phyloP scores from a whole-genome alignment of 2,888 invertebrate genomes.

The Zaprionus obscuricornis region DNA sequence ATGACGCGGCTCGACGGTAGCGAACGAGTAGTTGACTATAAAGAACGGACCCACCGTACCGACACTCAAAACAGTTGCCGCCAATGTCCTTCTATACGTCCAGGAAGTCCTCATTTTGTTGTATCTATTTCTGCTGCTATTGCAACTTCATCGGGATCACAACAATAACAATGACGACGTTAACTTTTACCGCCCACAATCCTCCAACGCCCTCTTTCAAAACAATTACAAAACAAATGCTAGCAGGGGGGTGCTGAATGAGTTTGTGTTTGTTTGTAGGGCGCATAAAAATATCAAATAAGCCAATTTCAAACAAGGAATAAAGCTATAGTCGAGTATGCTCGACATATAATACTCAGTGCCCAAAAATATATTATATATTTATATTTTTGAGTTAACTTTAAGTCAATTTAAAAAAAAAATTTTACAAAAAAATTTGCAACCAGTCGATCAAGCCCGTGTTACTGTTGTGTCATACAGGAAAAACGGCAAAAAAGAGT shows the following conservation, averaged over 20 bases:
- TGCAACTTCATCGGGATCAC: slow-evolving; percentile 32
- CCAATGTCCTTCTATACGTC: slow-evolving; percentile 66
- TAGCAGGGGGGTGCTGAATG: slow-evolving; percentile 20
- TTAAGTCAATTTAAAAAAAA: no score
- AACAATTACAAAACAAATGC: slow-evolving; percentile 77
- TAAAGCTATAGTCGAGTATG: no score
- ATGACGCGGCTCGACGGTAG: not conserved
- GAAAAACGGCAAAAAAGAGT: no score
- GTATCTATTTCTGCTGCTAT: slow-evolving; percentile 18
- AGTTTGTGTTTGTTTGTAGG: slow-evolving; percentile 28
- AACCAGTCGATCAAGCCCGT: no score
- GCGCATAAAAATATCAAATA: slow-evolving; percentile 75
- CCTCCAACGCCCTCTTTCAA: slow-evolving; percentile 55
- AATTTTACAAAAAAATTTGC: no score
- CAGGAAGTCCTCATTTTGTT: slow-evolving; percentile 58
- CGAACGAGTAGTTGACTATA: slow-evolving; percentile 45
- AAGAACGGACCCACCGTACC: slow-evolving; percentile 75
- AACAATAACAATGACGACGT: slow-evolving; percentile 65
- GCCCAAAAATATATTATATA: no score
- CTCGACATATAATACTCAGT: no score
- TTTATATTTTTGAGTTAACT: no score
- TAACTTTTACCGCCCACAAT: slow-evolving; percentile 73
- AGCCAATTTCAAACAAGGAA: slow-evolving; percentile 74
- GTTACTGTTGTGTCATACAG: no score
- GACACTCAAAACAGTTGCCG: slow-evolving; percentile 78